phyloP scores from a whole-genome alignment of 1,140 invertebrate genomes.

The Drosophila hydei region DNA sequence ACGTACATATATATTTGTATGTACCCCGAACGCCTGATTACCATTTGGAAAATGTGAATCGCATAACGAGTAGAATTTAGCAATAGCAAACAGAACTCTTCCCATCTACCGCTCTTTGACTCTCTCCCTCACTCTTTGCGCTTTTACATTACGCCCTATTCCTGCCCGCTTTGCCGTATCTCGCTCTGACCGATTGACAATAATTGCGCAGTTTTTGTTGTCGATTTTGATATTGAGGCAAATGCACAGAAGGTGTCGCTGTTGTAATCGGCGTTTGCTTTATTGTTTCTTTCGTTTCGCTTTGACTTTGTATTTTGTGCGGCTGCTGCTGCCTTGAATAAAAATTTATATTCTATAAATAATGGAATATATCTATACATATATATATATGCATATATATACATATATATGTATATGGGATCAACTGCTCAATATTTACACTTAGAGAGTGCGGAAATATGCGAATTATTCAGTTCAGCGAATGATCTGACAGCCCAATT shows the following conservation, averaged over 20 bases:
- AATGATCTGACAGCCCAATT: conserved; percentile 20
- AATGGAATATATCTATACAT: conserved; percentile 54
- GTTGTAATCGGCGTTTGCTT: conserved; percentile 64
- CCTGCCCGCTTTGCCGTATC: not conserved
- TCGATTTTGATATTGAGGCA: conserved; percentile 44
- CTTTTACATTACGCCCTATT: not conserved
- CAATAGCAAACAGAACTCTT: conserved; percentile 29
- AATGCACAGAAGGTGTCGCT: conserved; percentile 68
- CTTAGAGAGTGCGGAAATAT: conserved; percentile 49
- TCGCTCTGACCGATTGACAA: conserved; percentile 37
- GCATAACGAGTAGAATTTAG: conserved; percentile 47
- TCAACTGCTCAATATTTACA: conserved; percentile 42
- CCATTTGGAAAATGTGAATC: conserved; percentile 63
- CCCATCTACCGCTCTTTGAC: not conserved
- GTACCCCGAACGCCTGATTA: conserved; percentile 25
- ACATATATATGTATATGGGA: conserved; percentile 8
- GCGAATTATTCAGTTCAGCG: conserved; percentile 23
- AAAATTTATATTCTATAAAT: conserved; percentile 77
- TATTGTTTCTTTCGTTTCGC: conserved; percentile 49
- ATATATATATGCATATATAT: conserved; percentile 2
- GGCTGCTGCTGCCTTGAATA: conserved; percentile 61
- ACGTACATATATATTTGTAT: conserved; percentile 3
- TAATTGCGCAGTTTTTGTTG: conserved; percentile 74
- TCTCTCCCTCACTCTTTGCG: not conserved
- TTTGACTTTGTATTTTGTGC: conserved; percentile 27